Evolutionary conservation across 2,888 invertebrate genomes (phyloP).

Genomic region (Aporophyla lueneburgensis): DNA sequence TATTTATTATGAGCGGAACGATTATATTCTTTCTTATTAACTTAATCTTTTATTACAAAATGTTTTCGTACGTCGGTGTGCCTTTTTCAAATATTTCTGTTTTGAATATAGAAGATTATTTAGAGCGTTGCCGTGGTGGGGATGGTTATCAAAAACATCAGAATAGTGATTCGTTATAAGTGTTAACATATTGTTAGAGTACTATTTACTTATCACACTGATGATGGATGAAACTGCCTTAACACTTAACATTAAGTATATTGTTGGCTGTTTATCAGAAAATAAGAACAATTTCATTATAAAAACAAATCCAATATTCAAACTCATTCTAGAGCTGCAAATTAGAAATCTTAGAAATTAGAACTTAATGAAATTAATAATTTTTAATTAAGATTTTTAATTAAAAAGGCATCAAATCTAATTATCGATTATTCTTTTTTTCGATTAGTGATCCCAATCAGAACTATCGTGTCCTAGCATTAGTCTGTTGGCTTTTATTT

Average conservation of each 20-base stretch:
- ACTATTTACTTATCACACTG: background rate
- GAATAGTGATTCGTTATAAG: slow-evolving; percentile 5
- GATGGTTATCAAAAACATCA: background rate
- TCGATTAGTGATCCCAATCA: slow-evolving; percentile 66
- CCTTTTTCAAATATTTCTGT: background rate
- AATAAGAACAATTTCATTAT: slow-evolving; percentile 17
- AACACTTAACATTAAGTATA: background rate
- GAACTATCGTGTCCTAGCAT: slow-evolving; percentile 51
- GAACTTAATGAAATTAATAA: slow-evolving; percentile 63
- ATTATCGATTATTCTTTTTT: slow-evolving; percentile 63
- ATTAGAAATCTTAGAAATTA: slow-evolving; percentile 63
- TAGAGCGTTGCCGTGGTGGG: too few relatives aligned
- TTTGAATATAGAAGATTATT: background rate
- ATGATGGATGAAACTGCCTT: too few relatives aligned
- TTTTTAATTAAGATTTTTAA: slow-evolving; percentile 65
- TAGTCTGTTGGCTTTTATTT: slow-evolving; percentile 64
- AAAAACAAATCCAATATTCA: slow-evolving; percentile 22
- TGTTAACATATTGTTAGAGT: background rate
- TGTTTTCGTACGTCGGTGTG: too few relatives aligned
- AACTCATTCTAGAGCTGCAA: slow-evolving; percentile 48
- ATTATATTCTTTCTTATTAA: background rate
- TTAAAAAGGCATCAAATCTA: slow-evolving; percentile 63
- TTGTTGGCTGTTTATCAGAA: slow-evolving; percentile 10
- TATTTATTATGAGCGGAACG: slow-evolving; percentile 2
- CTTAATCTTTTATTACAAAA: background rate